Evolutionary conservation across 2,888 invertebrate genomes (phyloP), one percentile per base, ranked within the genome.

Genomic region (Drosophila basisetae): DNA sequence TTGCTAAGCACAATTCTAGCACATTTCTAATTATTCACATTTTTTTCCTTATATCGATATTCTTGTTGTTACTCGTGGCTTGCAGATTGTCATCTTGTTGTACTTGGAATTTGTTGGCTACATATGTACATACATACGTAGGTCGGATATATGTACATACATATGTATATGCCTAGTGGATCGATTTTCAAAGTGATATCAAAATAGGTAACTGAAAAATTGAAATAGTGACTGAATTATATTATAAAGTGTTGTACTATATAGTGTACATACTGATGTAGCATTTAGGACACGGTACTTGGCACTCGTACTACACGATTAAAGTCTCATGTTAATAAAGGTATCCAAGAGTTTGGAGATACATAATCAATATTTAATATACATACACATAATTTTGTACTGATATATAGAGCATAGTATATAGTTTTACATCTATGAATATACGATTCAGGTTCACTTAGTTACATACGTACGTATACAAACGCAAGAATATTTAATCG

Each of bases 381-480:
- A 80, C 77, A 77, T 73, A 77, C 62, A 59, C 37, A 71, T 70
- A 69, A 47, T 69, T 47, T 47, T 69, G 69, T 70, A 52, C 33
- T 61, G 70, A 31, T 31, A 70, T 68, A 77, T 72, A 73, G 72
- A 73, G 69, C 62, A 71, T 55, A 70, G 64, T 68, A 58, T 59
- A 60, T 68, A 67, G 64, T 50, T 60, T 59, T 76, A 68, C 77
- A 77, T 80, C 64, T 80, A 74, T 70, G 81, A 62, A 65, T 80
- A 68, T 78, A 76, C 73, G 76, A 68, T 68, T 80, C 70, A 74
- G 68, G 41, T 62, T 81, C 75, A 78, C 78, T 80, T 72, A 72
- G 79, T 82, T 85, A 80, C 79, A 83, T 82, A 83, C 83, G 68
- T 85, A 81, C 73, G 76, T 76, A 83, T 78, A 83, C 75, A 81